These are phyloP conservation scores for Apamea sordens DNA, from an alignment of 2,888 invertebrate species.

Conservation along the genomic window DNA sequence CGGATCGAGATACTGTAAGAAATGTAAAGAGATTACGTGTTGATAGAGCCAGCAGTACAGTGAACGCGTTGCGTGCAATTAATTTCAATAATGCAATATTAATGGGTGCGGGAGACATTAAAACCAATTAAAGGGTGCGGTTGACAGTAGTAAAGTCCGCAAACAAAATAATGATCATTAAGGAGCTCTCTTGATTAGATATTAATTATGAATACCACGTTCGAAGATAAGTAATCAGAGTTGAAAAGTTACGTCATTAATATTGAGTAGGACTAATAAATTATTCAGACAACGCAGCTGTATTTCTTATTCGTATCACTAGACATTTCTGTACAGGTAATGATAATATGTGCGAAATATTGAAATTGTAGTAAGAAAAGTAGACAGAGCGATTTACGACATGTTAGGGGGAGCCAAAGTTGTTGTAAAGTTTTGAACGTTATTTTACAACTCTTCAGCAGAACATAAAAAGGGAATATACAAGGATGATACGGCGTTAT, in stretches of 20 bases:
- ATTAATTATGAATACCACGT: slow-evolving; percentile 76
- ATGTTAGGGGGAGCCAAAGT: slow-evolving; percentile 1
- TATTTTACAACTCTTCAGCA: slow-evolving; percentile 20
- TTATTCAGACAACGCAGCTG: slow-evolving; percentile 67
- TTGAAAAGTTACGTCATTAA: slow-evolving; percentile 75
- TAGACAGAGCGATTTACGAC: slow-evolving; percentile 16
- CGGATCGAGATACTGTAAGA: slow-evolving; percentile 66
- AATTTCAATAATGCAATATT: slow-evolving; percentile 57
- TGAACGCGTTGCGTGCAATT: slow-evolving; percentile 32
- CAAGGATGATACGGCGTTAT: slow-evolving; percentile 10
- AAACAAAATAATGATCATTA: slow-evolving; percentile 63
- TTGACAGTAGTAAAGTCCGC: slow-evolving; percentile 46
- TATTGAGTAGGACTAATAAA: slow-evolving; percentile 71
- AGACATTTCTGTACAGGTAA: slow-evolving; percentile 41
- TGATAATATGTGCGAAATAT: slow-evolving; percentile 40
- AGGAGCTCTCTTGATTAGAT: slow-evolving; percentile 54
- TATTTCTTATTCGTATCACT: slow-evolving; percentile 51
- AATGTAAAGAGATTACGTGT: slow-evolving; percentile 59
- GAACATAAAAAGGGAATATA: slow-evolving; percentile 22
- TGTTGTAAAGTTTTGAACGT: slow-evolving; percentile 25
- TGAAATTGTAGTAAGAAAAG: slow-evolving; percentile 26
- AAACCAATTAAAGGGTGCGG: slow-evolving; percentile 50
- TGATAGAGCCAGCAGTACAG: slow-evolving; percentile 47
- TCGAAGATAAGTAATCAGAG: slow-evolving; percentile 75
- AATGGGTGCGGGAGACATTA: slow-evolving; percentile 56